Evolutionary conservation across 2,113 vertebrate species (phyloP).

Genomic region (Pseudopodoces humilis): DNA sequence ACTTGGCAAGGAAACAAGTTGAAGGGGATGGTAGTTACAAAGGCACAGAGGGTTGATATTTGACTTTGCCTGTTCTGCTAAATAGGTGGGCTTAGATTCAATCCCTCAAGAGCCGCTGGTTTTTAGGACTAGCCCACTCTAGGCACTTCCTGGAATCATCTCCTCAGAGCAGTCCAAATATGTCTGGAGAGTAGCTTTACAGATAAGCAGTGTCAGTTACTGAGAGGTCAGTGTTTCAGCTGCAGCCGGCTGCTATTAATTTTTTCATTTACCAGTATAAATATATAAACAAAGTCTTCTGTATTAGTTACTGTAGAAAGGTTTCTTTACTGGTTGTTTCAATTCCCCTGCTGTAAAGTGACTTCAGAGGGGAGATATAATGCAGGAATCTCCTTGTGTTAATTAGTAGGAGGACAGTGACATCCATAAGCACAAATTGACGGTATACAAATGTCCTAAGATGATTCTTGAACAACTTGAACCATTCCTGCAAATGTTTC

Average conservation of each 20-base stretch:
- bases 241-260: not conserved
- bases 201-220: not conserved
- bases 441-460: not conserved
- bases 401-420: not conserved
- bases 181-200: not conserved
- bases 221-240: not conserved
- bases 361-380: not conserved
- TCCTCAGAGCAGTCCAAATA: not conserved
- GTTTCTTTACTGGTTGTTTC: not conserved
- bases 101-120: not conserved
- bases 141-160: not conserved
- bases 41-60: not conserved
- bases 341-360: not conserved
- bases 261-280: not conserved
- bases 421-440: not conserved
- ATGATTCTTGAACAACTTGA: not conserved
- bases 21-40: not conserved
- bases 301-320: not conserved
- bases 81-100: not conserved
- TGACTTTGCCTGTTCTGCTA: not conserved
- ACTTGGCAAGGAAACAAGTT: not conserved
- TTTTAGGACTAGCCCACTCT: not conserved
- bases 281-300: not conserved
- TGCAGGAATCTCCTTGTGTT: not conserved
- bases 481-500: not conserved